Base-by-base conservation (phyloP, 2,888 invertebrate genomes). In the Pycnomerus fuliginosus region DNA sequence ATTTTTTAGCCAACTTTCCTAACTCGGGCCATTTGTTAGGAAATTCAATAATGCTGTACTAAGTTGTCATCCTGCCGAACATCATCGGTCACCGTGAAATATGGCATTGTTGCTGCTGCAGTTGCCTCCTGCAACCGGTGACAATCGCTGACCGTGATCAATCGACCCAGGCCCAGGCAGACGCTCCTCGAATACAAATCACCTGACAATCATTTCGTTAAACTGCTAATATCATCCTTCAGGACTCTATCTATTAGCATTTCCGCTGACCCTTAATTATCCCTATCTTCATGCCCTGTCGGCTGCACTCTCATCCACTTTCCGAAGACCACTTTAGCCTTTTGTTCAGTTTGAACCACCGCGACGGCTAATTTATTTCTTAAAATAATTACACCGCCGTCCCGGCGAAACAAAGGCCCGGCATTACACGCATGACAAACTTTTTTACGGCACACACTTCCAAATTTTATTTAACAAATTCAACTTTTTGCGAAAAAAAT, bases 31-130 rank as follows among this genome's bases (percentile, higher is more conserved):
- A 71, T 71, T 71, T 71, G 71, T 71, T 71, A 69, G 67, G 62
- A 70, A 71, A 72, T 71, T 70, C 70, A 71, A 72, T 72, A 72
- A 71, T 69, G 68, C 63, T 65, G 67, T 66, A 68, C 68, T 65
- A 65, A 69, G 69, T 70, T 70, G 70, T 70, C 70, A 69, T 69
- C 66, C 63, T 57, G 60, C 58, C 58, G 68, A 67, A 68, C 67
- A 69, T 70, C 69, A 70, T 71, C 69, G 67, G 68, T 69, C 68
- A 70, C 62, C 56, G 60, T 71, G 67, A 71, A 69, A 68, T 70
- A 70, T 69, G 61, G 67, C 66, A 53, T 60, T 61, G 60, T 58
- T 48, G 50, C 50, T 44, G 50, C 49, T 47, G 38, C 43, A 38
- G 36, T 40, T 47, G 30, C 42, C 35, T 13, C 16, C 30, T 30